A percentile compares a stretch with the other conserved stretches of the same genome.
phyloP scores from a whole-genome alignment of 2,797 vertebrate genomes.

The Buphagus erythrorhynchus region DNA sequence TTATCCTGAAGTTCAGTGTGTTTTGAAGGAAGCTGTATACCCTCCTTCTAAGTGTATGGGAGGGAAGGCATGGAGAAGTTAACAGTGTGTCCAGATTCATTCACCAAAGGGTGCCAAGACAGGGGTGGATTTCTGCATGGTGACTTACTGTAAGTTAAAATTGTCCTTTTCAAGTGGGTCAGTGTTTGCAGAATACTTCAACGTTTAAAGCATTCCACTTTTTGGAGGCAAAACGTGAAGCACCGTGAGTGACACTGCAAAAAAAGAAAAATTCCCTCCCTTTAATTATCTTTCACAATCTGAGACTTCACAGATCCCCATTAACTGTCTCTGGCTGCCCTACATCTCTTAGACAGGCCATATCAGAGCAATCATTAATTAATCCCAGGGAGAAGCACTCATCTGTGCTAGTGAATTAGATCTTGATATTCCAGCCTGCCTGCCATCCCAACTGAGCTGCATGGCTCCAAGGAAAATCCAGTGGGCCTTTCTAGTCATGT shows the following conservation, averaged over 20 bases:
- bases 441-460: neutral
- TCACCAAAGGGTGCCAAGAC: neutral
- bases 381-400: constrained; percentile 37
- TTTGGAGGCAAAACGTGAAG: neutral
- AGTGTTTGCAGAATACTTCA: neutral
- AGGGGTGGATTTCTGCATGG: neutral
- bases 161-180: neutral
- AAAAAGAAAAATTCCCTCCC: neutral
- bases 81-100: neutral
- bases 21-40: neutral
- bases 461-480: neutral
- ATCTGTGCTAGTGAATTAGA: neutral
- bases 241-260: neutral
- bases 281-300: neutral
- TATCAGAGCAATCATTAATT: constrained; percentile 19
- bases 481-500: neutral
- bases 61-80: neutral
- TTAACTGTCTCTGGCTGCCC: constrained; percentile 8
- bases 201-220: neutral
- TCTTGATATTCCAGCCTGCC: neutral
- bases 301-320: neutral
- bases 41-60: neutral
- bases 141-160: neutral
- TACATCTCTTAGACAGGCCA: neutral
- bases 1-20: neutral